Evolutionary conservation across 2,888 invertebrate genomes (phyloP).

Genomic region (Sicus ferrugineus): DNA sequence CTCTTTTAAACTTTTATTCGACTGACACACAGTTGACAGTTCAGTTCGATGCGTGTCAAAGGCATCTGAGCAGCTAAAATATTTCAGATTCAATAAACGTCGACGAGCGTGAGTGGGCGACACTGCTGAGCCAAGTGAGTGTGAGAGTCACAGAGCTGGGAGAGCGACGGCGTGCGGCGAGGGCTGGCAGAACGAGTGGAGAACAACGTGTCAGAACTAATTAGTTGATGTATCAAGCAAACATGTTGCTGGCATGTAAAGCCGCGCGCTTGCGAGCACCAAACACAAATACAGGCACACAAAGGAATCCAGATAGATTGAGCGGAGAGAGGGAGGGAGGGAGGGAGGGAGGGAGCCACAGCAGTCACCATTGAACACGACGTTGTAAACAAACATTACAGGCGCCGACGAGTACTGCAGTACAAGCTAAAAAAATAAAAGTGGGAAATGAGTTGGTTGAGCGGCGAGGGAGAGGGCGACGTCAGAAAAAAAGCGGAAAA

Average conservation of each 20-base stretch:
- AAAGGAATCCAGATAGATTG: neutral
- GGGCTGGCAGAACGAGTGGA: neutral
- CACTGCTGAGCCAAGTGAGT: neutral
- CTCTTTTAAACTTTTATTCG: neutral
- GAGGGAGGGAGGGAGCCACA: neutral
- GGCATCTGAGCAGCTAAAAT: slow-evolving; percentile 31
- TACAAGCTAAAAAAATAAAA: neutral
- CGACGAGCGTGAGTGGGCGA: neutral
- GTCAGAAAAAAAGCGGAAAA: neutral
- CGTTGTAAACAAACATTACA: slow-evolving; percentile 6
- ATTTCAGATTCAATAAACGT: slow-evolving; percentile 31
- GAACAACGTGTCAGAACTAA: slow-evolving; percentile 45
- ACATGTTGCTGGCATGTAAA: slow-evolving; percentile 36
- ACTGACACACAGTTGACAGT: slow-evolving; percentile 20
- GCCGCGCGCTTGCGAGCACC: neutral
- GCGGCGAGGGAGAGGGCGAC: neutral
- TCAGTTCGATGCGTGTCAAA: slow-evolving; percentile 36
- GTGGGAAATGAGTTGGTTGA: neutral
- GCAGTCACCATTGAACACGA: neutral
- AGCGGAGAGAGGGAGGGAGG: neutral
- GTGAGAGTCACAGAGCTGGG: neutral
- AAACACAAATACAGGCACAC: neutral
- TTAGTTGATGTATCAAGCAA: slow-evolving; percentile 40
- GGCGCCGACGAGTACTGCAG: slow-evolving; percentile 10
- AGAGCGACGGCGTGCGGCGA: neutral